Evolutionary conservation across 53 echinoderm and acorn worm genomes (phyloP).

Genomic region (Paracentrotus lividus): DNA sequence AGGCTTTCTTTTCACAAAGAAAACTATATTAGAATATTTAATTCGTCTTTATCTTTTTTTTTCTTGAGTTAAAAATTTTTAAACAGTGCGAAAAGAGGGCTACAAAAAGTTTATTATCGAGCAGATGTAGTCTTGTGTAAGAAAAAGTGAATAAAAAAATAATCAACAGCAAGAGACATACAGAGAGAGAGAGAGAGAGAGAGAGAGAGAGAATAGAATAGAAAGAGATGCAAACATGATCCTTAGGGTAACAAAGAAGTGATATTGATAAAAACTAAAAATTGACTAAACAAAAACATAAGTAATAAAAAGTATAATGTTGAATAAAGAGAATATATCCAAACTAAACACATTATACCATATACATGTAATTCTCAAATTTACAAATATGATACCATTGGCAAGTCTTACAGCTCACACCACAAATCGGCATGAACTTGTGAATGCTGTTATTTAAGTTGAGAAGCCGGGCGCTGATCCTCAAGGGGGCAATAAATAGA

Average conservation of each 20-base stretch:
- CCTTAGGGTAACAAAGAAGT: background rate
- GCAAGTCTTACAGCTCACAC: background rate
- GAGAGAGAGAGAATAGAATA: background rate
- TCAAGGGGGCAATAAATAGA: slow-evolving; percentile 26
- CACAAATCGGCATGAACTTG: slow-evolving; percentile 19
- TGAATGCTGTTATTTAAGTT: too few species aligned
- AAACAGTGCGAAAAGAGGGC: too few species aligned
- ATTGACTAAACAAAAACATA: too few species aligned
- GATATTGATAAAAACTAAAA: background rate
- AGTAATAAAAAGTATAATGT: background rate
- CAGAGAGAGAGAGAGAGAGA: background rate
- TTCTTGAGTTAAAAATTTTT: too few species aligned
- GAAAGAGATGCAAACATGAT: background rate
- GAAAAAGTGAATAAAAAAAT: too few species aligned
- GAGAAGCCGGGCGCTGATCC: background rate
- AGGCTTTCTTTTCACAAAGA: background rate
- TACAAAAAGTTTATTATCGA: too few species aligned
- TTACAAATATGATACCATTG: slow-evolving; percentile 16
- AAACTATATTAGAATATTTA: background rate
- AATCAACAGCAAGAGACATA: background rate
- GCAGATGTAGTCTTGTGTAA: too few species aligned
- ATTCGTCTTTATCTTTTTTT: too few species aligned
- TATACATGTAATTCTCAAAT: slow-evolving; percentile 17
- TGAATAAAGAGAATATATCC: too few species aligned
- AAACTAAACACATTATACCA: background rate